Conservation (phyloP, 1,140 invertebrate genomes). For the Piezodorus guildinii region DNA sequence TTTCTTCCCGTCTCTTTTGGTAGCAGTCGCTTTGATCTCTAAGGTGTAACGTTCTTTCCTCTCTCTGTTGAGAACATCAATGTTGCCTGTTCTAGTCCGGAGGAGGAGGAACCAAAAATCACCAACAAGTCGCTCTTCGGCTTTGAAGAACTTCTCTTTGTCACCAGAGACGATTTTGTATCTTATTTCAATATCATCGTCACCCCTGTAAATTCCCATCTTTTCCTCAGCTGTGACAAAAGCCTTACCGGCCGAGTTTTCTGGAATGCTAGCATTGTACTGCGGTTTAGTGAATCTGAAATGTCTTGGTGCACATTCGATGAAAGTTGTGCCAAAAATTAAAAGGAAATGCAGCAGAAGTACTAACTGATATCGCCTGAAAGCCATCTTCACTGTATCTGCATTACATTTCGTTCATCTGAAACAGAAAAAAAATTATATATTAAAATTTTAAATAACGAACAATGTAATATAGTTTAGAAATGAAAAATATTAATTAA, state of each 20-base stretch:
- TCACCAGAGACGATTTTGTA: constrained; percentile 77
- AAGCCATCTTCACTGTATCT: neutral
- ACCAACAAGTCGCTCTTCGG: constrained; percentile 72
- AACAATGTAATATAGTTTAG: too few species aligned
- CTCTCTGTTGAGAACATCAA: constrained; percentile 81
- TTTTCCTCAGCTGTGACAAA: constrained; percentile 51
- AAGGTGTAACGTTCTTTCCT: constrained; percentile 71
- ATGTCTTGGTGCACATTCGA: neutral
- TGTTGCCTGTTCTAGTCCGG: constrained; percentile 70
- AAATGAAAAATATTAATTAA: too few species aligned
- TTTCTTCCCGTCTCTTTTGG: constrained; percentile 44
- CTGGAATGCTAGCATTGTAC: constrained; percentile 85
- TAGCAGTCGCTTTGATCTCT: constrained; percentile 62
- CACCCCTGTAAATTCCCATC: constrained; percentile 53
- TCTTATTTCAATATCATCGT: constrained; percentile 50
- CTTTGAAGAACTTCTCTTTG: constrained; percentile 82
- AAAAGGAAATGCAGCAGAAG: neutral
- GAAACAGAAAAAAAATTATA: neutral
- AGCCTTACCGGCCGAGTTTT: constrained; percentile 81
- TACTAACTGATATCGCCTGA: neutral
- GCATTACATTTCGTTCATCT: neutral
- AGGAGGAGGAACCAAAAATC: constrained; percentile 88
- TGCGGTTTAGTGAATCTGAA: constrained; percentile 56
- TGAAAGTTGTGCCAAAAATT: neutral
- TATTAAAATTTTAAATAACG: neutral